phyloP scores from a whole-genome alignment of 2,113 vertebrate genomes.

The Rhipidura dahli region DNA sequence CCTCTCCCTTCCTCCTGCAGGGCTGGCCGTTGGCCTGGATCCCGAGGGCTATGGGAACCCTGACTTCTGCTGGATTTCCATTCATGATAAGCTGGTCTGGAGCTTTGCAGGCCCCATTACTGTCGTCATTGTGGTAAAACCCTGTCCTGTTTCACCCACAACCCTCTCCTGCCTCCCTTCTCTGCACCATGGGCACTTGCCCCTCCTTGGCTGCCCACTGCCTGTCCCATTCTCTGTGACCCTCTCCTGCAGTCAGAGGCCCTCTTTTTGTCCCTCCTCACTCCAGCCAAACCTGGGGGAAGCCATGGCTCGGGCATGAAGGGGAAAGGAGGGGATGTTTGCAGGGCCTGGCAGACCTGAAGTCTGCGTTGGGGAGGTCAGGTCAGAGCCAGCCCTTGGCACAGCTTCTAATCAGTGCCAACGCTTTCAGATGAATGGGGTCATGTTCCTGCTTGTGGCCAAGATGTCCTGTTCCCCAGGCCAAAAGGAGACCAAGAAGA shows the following conservation, averaged over 20 bases:
- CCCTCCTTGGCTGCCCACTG: constrained; percentile 11
- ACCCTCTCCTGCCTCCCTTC: not conserved
- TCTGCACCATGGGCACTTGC: not conserved
- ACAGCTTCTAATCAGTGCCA: constrained; percentile 30
- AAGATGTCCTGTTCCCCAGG: constrained; percentile 89
- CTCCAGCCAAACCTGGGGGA: not conserved
- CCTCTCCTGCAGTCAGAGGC: not conserved
- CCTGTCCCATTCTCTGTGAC: not conserved
- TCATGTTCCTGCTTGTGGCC: constrained; percentile 91
- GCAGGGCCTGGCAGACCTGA: not conserved
- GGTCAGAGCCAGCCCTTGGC: not conserved
- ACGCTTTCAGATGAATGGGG: constrained; percentile 87
- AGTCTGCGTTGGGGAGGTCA: not conserved
- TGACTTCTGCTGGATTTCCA: constrained; percentile 98
- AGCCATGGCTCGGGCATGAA: not conserved
- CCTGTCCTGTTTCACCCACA: constrained; percentile 27
- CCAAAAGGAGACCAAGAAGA: constrained; percentile 96
- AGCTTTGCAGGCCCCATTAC: constrained; percentile 94
- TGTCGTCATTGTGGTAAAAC: constrained; percentile 91
- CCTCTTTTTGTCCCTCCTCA: not conserved
- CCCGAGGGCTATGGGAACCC: constrained; percentile 97
- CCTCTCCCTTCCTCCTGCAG: constrained; percentile 59
- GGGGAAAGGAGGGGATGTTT: not conserved
- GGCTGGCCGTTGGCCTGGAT: constrained; percentile 92
- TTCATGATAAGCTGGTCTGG: constrained; percentile 97